Base-by-base conservation (phyloP, 2,888 invertebrate species). In the Hirtodrosophila trivittata region DNA sequence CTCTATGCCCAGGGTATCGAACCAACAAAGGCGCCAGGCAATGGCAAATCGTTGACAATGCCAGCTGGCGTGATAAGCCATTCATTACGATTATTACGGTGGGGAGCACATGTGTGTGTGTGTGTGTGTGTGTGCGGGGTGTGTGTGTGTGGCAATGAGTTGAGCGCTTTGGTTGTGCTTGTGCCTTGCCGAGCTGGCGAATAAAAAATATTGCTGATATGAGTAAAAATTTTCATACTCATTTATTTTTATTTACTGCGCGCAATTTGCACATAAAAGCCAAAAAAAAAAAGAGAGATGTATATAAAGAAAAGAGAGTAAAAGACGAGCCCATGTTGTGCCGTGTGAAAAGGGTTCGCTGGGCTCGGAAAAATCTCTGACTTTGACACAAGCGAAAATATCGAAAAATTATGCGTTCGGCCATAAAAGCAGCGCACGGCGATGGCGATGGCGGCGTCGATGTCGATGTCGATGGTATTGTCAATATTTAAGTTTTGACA, bases 61-160 rank as follows among this genome's bases (percentile, higher is more conserved):
- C 82, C 83, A 84, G 85, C 86, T 84, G 83, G 84, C 84, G 82
- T 86, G 83, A 84, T 86, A 86, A 82, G 82, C 82, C 84, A 84
- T 86, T 84, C 86, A 86, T 84, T 84, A 86, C 78, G 84, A 86
- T 86, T 86, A 84, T 84, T 86, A 84, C 66, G 52, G 66, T 45
- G 66, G 47, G 30, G 28, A 47, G 33, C 50, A 59, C 65, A 62
- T 16, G 58, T 25, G 47, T 52, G 41, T 14, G 54, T 38, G 38
- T 14, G 39, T 18, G 30, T 5, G 30, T n/a, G n/a, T 26, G 28
- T 9, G 18, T 25, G 21, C 28, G 50, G 32, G 39, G 54, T 32
- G 28, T 14, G 51, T 51, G 26, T 56, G 55, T 39, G 37, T 58
- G 37, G 54, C 37, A 56, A 52, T 64, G 56, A 65, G 67, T 63